Evolutionary conservation across 2,113 vertebrate species (phyloP).

Genomic region (Thomomys bottae): DNA sequence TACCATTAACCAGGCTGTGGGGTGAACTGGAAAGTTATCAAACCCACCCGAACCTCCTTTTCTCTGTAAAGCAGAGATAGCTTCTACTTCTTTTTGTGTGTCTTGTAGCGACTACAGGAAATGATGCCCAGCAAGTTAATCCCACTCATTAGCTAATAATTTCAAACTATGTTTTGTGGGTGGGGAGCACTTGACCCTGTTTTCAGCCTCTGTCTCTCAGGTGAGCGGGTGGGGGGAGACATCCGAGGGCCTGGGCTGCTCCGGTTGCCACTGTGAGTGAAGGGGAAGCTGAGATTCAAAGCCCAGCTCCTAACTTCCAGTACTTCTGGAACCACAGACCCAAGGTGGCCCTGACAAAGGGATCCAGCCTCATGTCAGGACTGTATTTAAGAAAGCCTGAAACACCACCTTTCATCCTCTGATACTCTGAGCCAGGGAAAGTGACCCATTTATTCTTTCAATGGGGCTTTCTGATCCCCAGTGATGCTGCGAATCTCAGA

Average conservation of each 20-base stretch:
- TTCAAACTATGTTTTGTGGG: neutral
- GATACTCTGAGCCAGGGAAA: slow-evolving; percentile 3
- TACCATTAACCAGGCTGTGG: neutral
- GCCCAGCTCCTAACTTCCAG: neutral
- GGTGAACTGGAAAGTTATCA: neutral
- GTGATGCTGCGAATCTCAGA: fast-evolving
- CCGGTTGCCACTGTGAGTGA: neutral
- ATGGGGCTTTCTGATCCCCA: neutral
- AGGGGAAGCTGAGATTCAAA: neutral
- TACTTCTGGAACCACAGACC: slow-evolving; percentile 1
- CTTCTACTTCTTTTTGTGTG: neutral
- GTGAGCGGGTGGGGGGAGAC: neutral
- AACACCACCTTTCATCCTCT: neutral
- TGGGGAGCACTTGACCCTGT: neutral
- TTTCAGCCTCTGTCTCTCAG: neutral
- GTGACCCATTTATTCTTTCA: neutral
- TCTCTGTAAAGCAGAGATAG: neutral
- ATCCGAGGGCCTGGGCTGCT: neutral
- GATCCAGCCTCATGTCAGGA: neutral
- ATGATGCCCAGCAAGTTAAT: neutral
- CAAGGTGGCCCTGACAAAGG: neutral
- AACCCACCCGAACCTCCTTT: neutral
- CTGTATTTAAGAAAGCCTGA: neutral
- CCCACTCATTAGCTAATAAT: neutral
- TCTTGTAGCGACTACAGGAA: neutral